Base-by-base conservation (phyloP, 2,797 vertebrate species). In the Myotis planiceps region DNA sequence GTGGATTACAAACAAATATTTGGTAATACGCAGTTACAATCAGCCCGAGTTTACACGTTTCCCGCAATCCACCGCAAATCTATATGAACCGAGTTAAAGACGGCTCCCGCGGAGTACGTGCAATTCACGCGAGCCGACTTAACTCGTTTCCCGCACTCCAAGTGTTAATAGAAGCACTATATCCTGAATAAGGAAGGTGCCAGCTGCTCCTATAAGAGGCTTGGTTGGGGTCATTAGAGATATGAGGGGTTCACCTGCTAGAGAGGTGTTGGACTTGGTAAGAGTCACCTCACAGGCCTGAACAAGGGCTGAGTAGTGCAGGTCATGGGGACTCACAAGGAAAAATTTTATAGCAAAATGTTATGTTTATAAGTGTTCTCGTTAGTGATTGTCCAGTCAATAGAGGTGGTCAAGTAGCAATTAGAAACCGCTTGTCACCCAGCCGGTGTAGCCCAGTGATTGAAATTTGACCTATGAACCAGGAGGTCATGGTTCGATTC, bases 351-450 rank as follows among this genome's bases (percentile, higher is more conserved):
- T 47, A 63, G 14, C 2, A 23, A 29, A 45, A n/a, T 42, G 8
- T 1, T 32, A 27, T 1, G 23, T 49, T n/a, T 25, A 1, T 25
- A 47, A 25, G 42, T 49, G 60, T 27, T 66, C 12, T 16, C 7
- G 37, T 19, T 39, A 5, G 12, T 13, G n/a, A 25, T 1, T 9
- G 7, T 27, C 66, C 10, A 0, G 12, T 14, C 3, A 4, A 3
- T 6, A 19, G 42, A 42, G 34, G 39, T 12, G 47, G 6, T 6
- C 2, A 9, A 21, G 2, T 1, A 0, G 25, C 27, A 15, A 10
- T 6, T 14, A n/a, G 42, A 71, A 68, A 27, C 12, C 5, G 32
- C 10, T 25, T 0, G 29, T 18, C 14, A 5, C 58, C 5, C 58
- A 60, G 27, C 27, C 27, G 13, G 13, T 13, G 13, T 45, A 45